Percentiles rank a stretch among this genome's conserved stretches.
Evolutionary conservation across 2,113 vertebrate genomes (phyloP).

Genomic region (Cepphus grylle): DNA sequence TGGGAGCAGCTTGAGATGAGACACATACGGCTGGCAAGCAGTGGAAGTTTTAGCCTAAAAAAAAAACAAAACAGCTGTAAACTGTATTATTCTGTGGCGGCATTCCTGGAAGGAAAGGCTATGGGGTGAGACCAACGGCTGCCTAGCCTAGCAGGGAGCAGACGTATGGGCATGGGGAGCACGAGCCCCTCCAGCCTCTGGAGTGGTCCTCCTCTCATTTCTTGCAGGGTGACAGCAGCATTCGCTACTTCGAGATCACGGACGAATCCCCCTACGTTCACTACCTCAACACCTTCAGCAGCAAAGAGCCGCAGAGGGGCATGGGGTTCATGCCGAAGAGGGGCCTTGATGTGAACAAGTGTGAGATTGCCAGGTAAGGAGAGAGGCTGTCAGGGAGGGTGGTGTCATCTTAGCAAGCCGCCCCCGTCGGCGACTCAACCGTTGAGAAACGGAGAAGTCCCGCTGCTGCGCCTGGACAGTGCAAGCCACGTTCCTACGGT

Average conservation of each 20-base stretch:
- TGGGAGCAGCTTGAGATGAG: neutral
- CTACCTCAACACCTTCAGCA: constrained; percentile 93
- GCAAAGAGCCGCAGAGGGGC: constrained; percentile 97
- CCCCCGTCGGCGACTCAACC: accelerated
- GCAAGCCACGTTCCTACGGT: neutral
- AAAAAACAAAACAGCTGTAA: neutral
- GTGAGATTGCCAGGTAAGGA: constrained; percentile 92
- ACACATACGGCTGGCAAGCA: accelerated
- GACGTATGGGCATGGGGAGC: neutral
- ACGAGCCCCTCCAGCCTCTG: neutral
- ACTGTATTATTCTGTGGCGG: neutral
- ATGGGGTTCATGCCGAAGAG: constrained; percentile 99
- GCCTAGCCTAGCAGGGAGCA: neutral
- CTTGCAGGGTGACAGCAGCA: constrained; percentile 93
- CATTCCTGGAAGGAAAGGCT: neutral
- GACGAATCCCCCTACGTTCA: constrained; percentile 93
- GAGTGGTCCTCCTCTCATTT: neutral
- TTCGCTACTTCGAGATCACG: constrained; percentile 98
- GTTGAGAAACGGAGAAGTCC: neutral
- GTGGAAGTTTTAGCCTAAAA: neutral
- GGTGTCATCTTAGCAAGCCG: neutral
- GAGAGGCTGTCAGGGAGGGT: accelerated
- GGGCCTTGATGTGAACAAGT: constrained; percentile 97
- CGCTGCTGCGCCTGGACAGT: neutral
- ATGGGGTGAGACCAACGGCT: accelerated